Conservation (phyloP, 2,113 vertebrate genomes). For the Macrotus californicus region DNA sequence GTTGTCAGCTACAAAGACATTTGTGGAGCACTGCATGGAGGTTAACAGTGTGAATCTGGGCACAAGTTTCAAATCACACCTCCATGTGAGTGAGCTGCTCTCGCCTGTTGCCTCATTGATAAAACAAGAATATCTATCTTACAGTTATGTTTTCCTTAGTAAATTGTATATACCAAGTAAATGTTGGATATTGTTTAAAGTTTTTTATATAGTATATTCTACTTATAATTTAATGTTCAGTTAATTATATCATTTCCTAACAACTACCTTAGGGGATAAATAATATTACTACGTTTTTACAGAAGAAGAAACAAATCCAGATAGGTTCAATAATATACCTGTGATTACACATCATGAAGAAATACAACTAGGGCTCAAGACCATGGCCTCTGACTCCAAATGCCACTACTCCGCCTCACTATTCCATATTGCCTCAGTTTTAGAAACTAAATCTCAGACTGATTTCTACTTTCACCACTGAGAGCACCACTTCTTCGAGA, state of each 20-base stretch:
- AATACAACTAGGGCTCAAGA: neutral
- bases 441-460: constrained; percentile 14
- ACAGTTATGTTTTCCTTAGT: neutral
- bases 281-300: neutral
- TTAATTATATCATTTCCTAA: neutral
- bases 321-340: neutral
- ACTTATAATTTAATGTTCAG: neutral
- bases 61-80: neutral
- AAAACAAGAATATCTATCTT: neutral
- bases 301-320: neutral
- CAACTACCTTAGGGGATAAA: neutral
- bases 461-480: neutral
- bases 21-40: neutral
- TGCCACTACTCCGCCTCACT: neutral
- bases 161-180: neutral
- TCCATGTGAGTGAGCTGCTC: neutral
- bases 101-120: neutral
- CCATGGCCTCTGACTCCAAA: neutral
- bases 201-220: neutral
- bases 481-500: neutral
- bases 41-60: neutral
- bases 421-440: neutral
- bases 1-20: neutral
- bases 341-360: neutral
- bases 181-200: neutral